Conservation (phyloP, 2,888 invertebrate genomes). For the Parnassius glacialis region DNA sequence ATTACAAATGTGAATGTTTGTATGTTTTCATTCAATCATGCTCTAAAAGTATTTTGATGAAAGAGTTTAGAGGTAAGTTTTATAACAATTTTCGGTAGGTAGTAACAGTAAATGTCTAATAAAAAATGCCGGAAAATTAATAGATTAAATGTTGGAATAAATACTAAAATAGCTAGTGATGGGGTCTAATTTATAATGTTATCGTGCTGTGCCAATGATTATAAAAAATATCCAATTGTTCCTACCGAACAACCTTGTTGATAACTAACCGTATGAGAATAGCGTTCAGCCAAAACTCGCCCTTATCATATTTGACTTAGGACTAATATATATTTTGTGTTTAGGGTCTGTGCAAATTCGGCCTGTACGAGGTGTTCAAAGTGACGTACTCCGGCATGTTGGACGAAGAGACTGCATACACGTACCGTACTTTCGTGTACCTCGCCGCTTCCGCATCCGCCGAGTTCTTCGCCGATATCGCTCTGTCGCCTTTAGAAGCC, state of each 20-base stretch:
- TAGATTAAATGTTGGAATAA: too few relatives aligned
- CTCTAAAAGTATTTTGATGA: too few relatives aligned
- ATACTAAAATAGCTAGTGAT: too few relatives aligned
- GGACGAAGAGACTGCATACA: conserved; percentile 95
- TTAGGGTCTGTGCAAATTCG: conserved; percentile 97
- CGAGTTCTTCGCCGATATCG: conserved; percentile 99
- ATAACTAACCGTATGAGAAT: neutral
- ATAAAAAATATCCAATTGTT: conserved; percentile 6
- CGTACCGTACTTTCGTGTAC: conserved; percentile 87
- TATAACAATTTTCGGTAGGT: too few relatives aligned
- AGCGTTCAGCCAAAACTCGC: neutral
- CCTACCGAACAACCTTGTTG: conserved; percentile 4
- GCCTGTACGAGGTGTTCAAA: conserved; percentile 98
- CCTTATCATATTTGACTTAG: too few relatives aligned
- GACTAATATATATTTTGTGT: conserved; percentile 2
- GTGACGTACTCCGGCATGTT: conserved; percentile 89
- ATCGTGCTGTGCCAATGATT: neutral
- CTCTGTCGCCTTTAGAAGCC: conserved; percentile 97
- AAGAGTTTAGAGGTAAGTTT: too few relatives aligned
- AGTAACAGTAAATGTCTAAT: too few relatives aligned
- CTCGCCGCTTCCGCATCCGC: conserved; percentile 97
- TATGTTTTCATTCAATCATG: too few relatives aligned
- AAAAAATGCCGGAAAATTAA: too few relatives aligned
- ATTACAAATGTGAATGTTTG: too few relatives aligned
- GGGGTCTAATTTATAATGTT: too few relatives aligned